Evolutionary conservation across 2,888 invertebrate species (phyloP).

Genomic region (Crioceris asparagi): DNA sequence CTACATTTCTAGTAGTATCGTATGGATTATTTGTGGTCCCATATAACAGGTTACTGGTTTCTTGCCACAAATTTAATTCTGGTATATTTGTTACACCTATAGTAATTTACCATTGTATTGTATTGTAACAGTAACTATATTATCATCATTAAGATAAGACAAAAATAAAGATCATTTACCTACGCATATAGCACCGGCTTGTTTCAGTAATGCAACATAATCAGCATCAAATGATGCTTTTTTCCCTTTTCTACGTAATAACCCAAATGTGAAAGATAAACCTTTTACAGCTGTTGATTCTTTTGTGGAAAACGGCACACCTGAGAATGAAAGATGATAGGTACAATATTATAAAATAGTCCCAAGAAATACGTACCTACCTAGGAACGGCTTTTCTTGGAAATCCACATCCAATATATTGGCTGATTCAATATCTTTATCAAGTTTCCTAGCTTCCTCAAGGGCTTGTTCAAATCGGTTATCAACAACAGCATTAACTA

Average conservation of each 20-base stretch:
- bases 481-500: conserved; percentile 76
- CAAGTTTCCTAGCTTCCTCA: conserved; percentile 63
- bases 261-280: conserved; percentile 58
- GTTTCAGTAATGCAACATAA: conserved; percentile 57
- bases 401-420: conserved; percentile 51
- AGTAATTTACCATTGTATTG: neutral
- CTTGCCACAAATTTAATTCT: conserved; percentile 87
- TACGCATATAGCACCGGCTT: conserved; percentile 77
- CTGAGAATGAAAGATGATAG: conserved; percentile 28
- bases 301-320: conserved; percentile 88
- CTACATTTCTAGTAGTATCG: conserved; percentile 70
- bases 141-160: neutral
- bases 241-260: conserved; percentile 47
- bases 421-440: conserved; percentile 51
- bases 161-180: conserved; percentile 42
- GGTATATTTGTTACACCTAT: conserved; percentile 70
- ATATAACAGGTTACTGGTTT: conserved; percentile 77
- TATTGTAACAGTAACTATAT: neutral
- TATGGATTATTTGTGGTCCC: conserved; percentile 90
- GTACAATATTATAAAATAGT: neutral
- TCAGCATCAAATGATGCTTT: conserved; percentile 68
- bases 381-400: conserved; percentile 65
- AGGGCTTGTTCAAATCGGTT: conserved; percentile 69
- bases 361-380: conserved; percentile 28
- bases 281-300: conserved; percentile 76